phyloP scores from a whole-genome alignment of 2,888 invertebrate genomes.

The Epinotia ramella region DNA sequence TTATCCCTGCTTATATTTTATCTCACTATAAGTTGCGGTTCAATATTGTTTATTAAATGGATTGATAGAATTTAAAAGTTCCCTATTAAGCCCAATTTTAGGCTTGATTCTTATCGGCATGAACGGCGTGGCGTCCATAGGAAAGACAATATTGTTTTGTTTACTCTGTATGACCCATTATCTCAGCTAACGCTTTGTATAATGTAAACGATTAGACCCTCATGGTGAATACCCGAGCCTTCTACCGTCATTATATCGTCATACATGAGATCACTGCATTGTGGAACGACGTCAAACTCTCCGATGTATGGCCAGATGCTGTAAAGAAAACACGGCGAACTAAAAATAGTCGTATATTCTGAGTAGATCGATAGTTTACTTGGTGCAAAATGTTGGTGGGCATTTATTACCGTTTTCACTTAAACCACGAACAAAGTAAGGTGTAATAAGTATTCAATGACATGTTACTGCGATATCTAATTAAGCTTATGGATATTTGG shows the following conservation, averaged over 20 bases:
- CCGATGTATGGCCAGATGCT: conserved; percentile 65
- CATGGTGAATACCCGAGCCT: conserved; percentile 23
- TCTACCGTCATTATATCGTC: conserved; percentile 40
- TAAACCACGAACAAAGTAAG: too few species aligned
- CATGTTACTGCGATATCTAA: not conserved
- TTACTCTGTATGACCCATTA: not conserved
- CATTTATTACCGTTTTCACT: not conserved
- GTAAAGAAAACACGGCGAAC: conserved; percentile 55
- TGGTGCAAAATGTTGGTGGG: not conserved
- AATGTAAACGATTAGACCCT: conserved; percentile 15
- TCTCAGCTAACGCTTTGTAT: conserved; percentile 4
- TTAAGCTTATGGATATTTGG: not conserved
- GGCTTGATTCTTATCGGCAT: too few species aligned
- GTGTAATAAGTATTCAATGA: too few species aligned
- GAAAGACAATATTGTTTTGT: too few species aligned
- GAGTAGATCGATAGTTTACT: conserved; percentile 10
- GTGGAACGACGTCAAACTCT: conserved; percentile 56
- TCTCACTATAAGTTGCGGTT: too few species aligned
- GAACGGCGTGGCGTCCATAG: too few species aligned
- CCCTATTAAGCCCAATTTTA: too few species aligned
- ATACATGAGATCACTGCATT: conserved; percentile 55
- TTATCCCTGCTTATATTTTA: not conserved
- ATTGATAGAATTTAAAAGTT: not conserved
- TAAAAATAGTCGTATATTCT: conserved; percentile 25
- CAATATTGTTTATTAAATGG: not conserved